Evolutionary conservation across 2,113 vertebrate species (phyloP), one percentile per base, ranked within the genome.

Genomic region (Alces alces): DNA sequence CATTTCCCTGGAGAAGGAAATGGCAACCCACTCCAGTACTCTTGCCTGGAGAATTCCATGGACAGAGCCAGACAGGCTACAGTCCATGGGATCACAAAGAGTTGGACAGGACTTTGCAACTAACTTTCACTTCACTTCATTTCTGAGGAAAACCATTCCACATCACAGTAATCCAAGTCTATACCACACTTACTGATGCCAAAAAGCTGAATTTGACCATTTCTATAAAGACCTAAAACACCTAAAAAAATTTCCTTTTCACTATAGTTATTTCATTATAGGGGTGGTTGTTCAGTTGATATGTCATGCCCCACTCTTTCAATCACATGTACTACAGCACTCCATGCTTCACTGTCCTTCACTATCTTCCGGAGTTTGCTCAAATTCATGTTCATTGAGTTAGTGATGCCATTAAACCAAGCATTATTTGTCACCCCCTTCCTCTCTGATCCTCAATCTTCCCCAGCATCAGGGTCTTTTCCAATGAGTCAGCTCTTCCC

Each of bases 51-150:
- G n/a, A 70, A 70, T 70, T 70, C n/a, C 19, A 23, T 23, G n/a
- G 10, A 70, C 66, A 36, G n/a, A 36, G 19, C n/a, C 0, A 0
- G 2, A 70, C n/a, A 70, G 17, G 17, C 9, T 36, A 23, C 17
- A 70, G 64, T 36, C n/a, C 64, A 23, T 70, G n/a, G 19, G 9
- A 36, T 70, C 64, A 70, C 64, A 70, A 66, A 66, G 19, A 36
- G 64, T 12, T 70, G n/a, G 64, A 36, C 19, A 21, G 2, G 9
- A 70, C n/a, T 70, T 70, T 70, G 19, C 64, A 70, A 36, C 9
- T 36, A 70, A 70, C 8, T 70, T 70, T 36, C n/a, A 70, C n/a
- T 36, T 70, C n/a, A 70, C n/a, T 70, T 70, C n/a, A 73, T 73
- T 73, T 43, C 19, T 11, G 39, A 73, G 17, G 21, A 73, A 73